phyloP scores from a whole-genome alignment of 2,797 vertebrate species.

The Platyrinchus mystaceus region DNA sequence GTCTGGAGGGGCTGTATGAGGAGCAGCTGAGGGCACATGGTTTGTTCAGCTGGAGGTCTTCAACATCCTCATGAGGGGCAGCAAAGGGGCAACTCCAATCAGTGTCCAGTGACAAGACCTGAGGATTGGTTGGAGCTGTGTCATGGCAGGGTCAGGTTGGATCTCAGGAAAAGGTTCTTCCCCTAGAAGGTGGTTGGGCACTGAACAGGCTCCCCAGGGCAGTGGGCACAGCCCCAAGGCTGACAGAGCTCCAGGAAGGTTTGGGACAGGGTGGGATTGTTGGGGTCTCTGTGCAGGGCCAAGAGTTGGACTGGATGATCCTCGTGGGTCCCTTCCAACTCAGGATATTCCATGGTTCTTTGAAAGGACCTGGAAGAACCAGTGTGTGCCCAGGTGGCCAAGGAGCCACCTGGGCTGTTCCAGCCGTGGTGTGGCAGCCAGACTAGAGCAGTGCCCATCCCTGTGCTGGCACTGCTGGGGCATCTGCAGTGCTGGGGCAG shows the following conservation, averaged over 20 bases:
- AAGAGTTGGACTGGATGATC: background rate
- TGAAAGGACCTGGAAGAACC: background rate
- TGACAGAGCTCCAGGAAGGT: background rate
- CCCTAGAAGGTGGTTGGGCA: background rate
- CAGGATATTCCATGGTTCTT: no score
- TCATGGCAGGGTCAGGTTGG: background rate
- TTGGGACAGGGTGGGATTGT: background rate
- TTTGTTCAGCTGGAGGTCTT: background rate
- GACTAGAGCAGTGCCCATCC: background rate
- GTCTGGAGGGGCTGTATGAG: background rate
- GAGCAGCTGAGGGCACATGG: background rate
- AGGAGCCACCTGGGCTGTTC: background rate
- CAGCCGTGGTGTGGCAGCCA: background rate
- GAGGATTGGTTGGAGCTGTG: background rate
- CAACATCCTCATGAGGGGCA: background rate
- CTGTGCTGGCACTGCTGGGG: background rate
- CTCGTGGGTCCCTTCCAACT: background rate
- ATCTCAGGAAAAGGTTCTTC: background rate
- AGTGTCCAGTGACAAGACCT: background rate
- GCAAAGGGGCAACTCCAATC: background rate
- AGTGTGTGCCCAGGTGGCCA: background rate
- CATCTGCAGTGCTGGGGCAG: background rate
- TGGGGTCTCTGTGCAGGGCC: background rate
- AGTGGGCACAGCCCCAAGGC: background rate
- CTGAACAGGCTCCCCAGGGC: background rate